Percentiles rank a stretch among this genome's conserved stretches.
phyloP scores from a whole-genome alignment of 2,888 invertebrate genomes.

The Apamea crenata region DNA sequence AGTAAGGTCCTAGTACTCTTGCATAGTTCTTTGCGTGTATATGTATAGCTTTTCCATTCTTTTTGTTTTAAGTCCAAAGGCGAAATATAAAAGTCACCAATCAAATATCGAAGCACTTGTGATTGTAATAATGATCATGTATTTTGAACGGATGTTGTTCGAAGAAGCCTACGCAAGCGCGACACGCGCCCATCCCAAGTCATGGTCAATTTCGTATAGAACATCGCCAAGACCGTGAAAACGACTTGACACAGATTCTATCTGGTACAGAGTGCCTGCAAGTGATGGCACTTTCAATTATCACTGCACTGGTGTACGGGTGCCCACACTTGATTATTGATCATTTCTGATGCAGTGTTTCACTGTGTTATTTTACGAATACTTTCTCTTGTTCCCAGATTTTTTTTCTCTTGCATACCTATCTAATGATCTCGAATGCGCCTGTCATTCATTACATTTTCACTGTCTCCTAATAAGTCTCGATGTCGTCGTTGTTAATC shows the following conservation, averaged over 20 bases:
- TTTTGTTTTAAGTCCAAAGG: conserved; percentile 9
- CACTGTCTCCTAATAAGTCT: conserved; percentile 82
- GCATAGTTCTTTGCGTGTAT: conserved; percentile 60
- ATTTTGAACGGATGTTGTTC: conserved; percentile 68
- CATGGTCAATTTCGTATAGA: conserved; percentile 81
- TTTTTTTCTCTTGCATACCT: conserved; percentile 72
- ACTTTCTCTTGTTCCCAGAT: conserved; percentile 86
- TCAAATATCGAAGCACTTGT: conserved; percentile 16
- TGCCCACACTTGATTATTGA: conserved; percentile 81
- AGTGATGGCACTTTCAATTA: conserved; percentile 89
- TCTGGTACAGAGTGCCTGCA: conserved; percentile 82
- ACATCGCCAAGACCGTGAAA: conserved; percentile 85
- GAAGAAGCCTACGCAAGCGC: conserved; percentile 69
- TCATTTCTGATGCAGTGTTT: conserved; percentile 83
- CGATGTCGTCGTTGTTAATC: conserved; percentile 80
- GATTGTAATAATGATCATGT: conserved; percentile 24
- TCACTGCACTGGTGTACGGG: conserved; percentile 81
- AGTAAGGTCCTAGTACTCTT: conserved; percentile 67
- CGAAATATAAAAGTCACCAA: neutral
- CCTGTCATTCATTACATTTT: conserved; percentile 84
- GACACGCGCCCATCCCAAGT: conserved; percentile 77
- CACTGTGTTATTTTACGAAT: conserved; percentile 78
- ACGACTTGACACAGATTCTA: conserved; percentile 86
- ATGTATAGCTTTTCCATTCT: conserved; percentile 38
- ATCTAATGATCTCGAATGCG: conserved; percentile 80